phyloP scores from a whole-genome alignment of 2,797 vertebrate species.

The Knipowitschia caucasica region DNA sequence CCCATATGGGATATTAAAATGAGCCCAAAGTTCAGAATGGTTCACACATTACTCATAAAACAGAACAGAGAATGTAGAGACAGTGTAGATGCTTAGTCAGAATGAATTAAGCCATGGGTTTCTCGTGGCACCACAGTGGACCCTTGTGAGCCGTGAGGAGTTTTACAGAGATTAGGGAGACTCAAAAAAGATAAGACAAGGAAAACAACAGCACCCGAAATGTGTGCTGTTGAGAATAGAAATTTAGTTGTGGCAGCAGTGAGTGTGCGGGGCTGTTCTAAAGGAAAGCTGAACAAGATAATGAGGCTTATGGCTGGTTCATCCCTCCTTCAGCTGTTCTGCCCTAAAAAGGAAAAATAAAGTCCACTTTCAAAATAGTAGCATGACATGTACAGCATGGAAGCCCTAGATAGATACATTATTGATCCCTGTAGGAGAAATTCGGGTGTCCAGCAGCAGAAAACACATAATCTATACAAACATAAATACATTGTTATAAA shows the following conservation, averaged over 20 bases:
- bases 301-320: not conserved
- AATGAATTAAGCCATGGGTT: slow-evolving; percentile 17
- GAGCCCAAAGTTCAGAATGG: slow-evolving; percentile 42
- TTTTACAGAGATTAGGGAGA: slow-evolving; percentile 19
- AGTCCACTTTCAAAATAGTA: too few species aligned
- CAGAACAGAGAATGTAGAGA: slow-evolving; percentile 26
- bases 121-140: slow-evolving; percentile 18
- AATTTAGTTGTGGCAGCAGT: slow-evolving; percentile 2
- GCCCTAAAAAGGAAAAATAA: too few species aligned
- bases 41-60: slow-evolving; percentile 37
- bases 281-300: not conserved
- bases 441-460: too few species aligned
- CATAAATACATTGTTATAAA: too few species aligned
- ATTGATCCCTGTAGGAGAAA: too few species aligned
- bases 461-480: too few species aligned
- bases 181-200: slow-evolving; percentile 13
- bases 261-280: not conserved
- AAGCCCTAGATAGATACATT: too few species aligned
- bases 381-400: too few species aligned
- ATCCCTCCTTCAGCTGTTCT: not conserved
- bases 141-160: slow-evolving; percentile 15
- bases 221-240: slow-evolving; percentile 1
- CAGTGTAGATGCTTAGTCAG: slow-evolving; percentile 16
- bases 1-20: slow-evolving; percentile 41
- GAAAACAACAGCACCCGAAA: not conserved